Conservation (phyloP, 2,888 invertebrate species). For the Nomada fucata region DNA sequence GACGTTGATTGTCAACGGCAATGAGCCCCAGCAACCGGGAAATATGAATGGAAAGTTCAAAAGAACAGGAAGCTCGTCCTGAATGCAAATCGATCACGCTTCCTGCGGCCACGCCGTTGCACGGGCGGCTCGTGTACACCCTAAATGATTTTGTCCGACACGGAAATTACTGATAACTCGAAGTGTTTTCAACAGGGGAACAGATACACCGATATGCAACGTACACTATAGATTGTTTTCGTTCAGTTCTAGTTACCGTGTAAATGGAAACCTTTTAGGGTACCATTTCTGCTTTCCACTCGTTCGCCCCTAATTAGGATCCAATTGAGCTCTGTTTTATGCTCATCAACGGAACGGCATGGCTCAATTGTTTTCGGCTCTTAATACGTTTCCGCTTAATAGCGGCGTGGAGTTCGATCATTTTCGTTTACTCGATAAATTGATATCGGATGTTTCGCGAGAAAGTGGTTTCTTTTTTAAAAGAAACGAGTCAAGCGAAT, state of each 20-base stretch:
- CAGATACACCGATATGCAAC: neutral
- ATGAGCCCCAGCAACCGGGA: constrained; percentile 15
- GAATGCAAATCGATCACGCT: constrained; percentile 50
- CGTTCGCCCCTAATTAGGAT: constrained; percentile 12
- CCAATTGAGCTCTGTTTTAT: constrained; percentile 16
- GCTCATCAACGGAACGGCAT: neutral
- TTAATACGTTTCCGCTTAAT: neutral
- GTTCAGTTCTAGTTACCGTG: neutral
- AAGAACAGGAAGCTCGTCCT: constrained; percentile 32
- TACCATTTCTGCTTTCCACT: constrained; percentile 1
- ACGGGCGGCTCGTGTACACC: neutral
- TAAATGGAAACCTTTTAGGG: constrained; percentile 5
- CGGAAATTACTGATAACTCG: constrained; percentile 31
- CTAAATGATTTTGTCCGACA: neutral
- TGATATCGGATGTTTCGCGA: neutral
- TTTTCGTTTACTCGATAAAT: neutral
- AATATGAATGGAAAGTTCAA: constrained; percentile 38
- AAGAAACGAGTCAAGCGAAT: no score
- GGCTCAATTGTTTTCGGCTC: neutral
- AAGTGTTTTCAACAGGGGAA: neutral
- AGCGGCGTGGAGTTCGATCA: no score
- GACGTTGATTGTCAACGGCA: constrained; percentile 39
- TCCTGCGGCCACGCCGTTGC: constrained; percentile 28
- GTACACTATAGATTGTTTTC: neutral
- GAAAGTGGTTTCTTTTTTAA: neutral